Evolutionary conservation across 2,113 vertebrate genomes (phyloP), one percentile per base, ranked within the genome.

Genomic region (Lagopus muta): DNA sequence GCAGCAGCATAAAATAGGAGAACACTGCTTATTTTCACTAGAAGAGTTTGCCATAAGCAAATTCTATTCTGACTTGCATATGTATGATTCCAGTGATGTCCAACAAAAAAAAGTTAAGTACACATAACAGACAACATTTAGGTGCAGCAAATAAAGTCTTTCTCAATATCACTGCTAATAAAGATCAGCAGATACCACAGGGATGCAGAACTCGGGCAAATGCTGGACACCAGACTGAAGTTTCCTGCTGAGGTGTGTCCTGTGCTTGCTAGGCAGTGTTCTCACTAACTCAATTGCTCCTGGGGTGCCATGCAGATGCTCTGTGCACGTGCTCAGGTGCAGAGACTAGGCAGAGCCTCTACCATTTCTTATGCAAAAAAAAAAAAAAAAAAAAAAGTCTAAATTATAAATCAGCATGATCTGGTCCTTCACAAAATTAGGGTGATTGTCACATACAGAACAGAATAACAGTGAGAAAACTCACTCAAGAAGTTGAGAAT

Each of bases 11-110:
- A 43, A 93, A 67, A 20, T 34, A 5, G 32, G 66, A 70, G 17
- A 48, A 27, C 8, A 7, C 1, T 10, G 7, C 15, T 40, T 47
- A 21, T 40, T 71, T 62, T 45, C 38, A 25, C 11, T 16, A 10
- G 1, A 5, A 50, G 32, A 65, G 27, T 20, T 48, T 67, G n/a
- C 20, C 27, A 52, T 36, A 13, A 74, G n/a, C 30, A 50, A 55
- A 74, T 61, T 57, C 57, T 72, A 2, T 55, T 71, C n/a, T 1
- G 0, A 43, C 12, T 11, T 20, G 32, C 0, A 0, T 6, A 36
- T 0, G 4, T 28, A 66, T 2, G 10, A 73, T 6, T 8, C 30
- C 42, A 58, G 17, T 18, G 28, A 77, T 7, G 73, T 2, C 24
- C 60, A 71, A 20, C 5, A 28, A n/a, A n/a, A 72, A 45, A 45